Evolutionary conservation across 2,113 vertebrate species (phyloP), one percentile per base, ranked within the genome.

Genomic region (Channa argus): DNA sequence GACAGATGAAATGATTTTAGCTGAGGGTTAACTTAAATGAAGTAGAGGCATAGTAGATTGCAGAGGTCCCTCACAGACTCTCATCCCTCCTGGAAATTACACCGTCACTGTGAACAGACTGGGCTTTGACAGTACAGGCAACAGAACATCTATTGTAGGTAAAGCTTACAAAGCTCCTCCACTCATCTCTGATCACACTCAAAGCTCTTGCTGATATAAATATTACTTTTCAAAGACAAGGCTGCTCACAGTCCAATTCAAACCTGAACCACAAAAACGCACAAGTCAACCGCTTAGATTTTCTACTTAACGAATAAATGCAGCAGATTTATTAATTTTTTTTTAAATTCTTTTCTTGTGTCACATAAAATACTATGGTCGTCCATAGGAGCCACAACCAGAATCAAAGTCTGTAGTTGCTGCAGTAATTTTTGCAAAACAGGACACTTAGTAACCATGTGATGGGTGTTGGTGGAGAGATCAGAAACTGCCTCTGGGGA

Each of bases 1-100:
- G 55, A 71, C 58, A 43, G 70, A 74, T 70, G 24, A 77, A 60
- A 36, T 15, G 59, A 65, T 81, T 44, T 49, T 8, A 64, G 45
- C 34, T 11, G 45, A 62, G 45, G 33, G 52, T 76, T 52, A 10
- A 55, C 54, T 61, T 62, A 54, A 66, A 62, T 47, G 41, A 63
- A 45, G 54, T 34, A 49, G 72, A 82, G 61, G 53, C 2, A 1
- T 11, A 43, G 67, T 58, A 33, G 68, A 63, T 6, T 54, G 63
- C 65, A 71, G 52, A 12, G 12, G 47, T 71, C 52, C 65, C 39
- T 72, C 62, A 10, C 66, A 62, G 63, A 52, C 61, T 41, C 37
- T 63, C 66, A 72, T 82, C 51, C 34, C 60, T 63, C 63, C 50
- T 37, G 38, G 47, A 79, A 55, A 74, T 71, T 79, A 12, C 65